Percentiles rank a stretch among this genome's conserved stretches.
phyloP scores from a whole-genome alignment of 2,888 invertebrate genomes.

The Patella caerulea region DNA sequence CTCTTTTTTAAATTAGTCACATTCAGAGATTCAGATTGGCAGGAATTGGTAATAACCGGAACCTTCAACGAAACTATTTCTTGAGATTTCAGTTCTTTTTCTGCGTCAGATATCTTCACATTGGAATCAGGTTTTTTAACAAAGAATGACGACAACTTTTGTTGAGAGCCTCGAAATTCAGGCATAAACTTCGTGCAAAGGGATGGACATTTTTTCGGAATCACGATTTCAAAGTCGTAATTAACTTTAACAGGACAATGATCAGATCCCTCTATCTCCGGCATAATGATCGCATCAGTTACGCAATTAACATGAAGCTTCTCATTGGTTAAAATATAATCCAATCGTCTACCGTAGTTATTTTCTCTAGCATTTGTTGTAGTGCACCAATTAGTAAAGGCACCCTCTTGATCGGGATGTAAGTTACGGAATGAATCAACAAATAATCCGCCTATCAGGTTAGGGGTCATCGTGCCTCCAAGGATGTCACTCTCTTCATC shows the following conservation, averaged over 20 bases:
- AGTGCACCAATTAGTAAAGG: constrained; percentile 74
- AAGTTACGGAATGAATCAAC: constrained; percentile 73
- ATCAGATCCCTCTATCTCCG: constrained; percentile 72
- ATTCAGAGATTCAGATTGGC: background rate
- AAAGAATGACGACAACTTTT: constrained; percentile 64
- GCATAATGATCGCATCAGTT: constrained; percentile 59
- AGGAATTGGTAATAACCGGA: background rate
- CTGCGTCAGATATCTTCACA: background rate
- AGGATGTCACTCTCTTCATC: constrained; percentile 24
- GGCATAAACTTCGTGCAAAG: constrained; percentile 73
- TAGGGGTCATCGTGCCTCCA: constrained; percentile 32
- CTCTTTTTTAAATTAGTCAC: constrained; percentile 14
- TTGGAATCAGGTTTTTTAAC: constrained; percentile 37
- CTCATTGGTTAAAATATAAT: constrained; percentile 72
- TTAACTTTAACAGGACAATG: constrained; percentile 73
- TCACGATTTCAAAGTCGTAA: constrained; percentile 51
- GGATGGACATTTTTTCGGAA: constrained; percentile 65
- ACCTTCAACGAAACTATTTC: background rate
- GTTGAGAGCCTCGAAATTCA: constrained; percentile 72
- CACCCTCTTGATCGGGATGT: constrained; percentile 69
- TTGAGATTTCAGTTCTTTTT: background rate
- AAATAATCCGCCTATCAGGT: constrained; percentile 62
- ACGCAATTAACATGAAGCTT: constrained; percentile 50
- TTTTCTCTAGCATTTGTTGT: constrained; percentile 71
- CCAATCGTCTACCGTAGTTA: constrained; percentile 74